Percentiles rank a stretch among this genome's conserved stretches.
phyloP scores from a whole-genome alignment of 37 sponge, comb jelly and placozoan species.

The Ephydatia muelleri region DNA sequence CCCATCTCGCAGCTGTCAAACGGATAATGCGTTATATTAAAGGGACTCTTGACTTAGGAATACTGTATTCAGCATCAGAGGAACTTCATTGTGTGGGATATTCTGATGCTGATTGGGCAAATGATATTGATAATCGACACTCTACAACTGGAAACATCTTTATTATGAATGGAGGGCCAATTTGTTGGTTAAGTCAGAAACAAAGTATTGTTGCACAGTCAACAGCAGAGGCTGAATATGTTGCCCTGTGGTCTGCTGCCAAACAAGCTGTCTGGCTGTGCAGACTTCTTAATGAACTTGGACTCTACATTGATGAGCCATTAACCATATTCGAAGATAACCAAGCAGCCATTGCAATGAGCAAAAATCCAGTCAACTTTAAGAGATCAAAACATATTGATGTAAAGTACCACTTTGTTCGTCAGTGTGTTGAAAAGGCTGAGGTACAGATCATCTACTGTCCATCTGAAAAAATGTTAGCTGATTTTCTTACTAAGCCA shows the following conservation, averaged over 20 bases:
- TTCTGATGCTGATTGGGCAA: slow-evolving; percentile 65
- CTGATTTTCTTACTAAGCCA: slow-evolving; percentile 45
- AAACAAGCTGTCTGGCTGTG: slow-evolving; percentile 49
- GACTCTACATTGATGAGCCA: background rate
- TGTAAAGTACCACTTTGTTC: slow-evolving; percentile 41
- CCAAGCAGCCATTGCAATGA: slow-evolving; percentile 53
- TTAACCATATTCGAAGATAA: slow-evolving; percentile 42
- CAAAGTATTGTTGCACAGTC: slow-evolving; percentile 37
- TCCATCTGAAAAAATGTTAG: slow-evolving; percentile 38
- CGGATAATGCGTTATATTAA: slow-evolving; percentile 53
- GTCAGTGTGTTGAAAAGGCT: slow-evolving; percentile 19
- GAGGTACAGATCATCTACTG: slow-evolving; percentile 21
- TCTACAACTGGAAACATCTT: slow-evolving; percentile 63
- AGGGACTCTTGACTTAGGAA: slow-evolving; percentile 14
- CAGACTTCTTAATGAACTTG: slow-evolving; percentile 18
- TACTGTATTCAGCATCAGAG: slow-evolving; percentile 19
- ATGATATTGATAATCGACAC: slow-evolving; percentile 41
- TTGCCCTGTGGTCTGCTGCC: slow-evolving; percentile 34
- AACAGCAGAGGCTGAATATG: slow-evolving; percentile 44
- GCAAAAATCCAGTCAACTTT: slow-evolving; percentile 35
- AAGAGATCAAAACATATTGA: slow-evolving; percentile 39
- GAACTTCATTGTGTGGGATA: slow-evolving; percentile 33
- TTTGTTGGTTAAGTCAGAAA: slow-evolving; percentile 57
- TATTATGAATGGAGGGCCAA: slow-evolving; percentile 35
- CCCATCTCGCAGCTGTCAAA: slow-evolving; percentile 50